phyloP scores from a whole-genome alignment of 92 coral and sea anemone species.

The Meandrina meandrites region DNA sequence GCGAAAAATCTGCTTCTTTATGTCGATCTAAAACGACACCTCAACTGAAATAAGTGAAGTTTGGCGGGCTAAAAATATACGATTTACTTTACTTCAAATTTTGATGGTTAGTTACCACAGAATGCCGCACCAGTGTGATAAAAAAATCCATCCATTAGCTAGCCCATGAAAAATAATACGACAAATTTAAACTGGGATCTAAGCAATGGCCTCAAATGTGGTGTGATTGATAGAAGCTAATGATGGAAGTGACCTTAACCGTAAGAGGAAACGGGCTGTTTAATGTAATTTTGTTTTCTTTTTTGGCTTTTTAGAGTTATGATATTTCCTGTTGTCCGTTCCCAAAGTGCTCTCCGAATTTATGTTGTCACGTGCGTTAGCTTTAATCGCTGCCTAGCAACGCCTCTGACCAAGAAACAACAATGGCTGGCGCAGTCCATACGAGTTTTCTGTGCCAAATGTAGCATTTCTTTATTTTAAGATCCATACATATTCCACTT shows the following conservation, averaged over 20 bases:
- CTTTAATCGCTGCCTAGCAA: neutral
- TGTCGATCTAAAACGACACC: neutral
- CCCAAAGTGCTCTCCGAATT: neutral
- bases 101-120: neutral
- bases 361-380: neutral
- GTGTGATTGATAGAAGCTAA: too few species aligned
- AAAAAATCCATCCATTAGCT: neutral
- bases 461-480: too few species aligned
- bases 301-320: neutral
- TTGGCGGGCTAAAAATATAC: neutral
- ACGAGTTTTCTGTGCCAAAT: too few species aligned
- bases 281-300: too few species aligned
- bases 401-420: neutral
- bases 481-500: neutral
- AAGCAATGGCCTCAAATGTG: too few species aligned
- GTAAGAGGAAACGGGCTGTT: too few species aligned
- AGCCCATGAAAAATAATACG: neutral
- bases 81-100: neutral
- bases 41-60: neutral
- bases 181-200: too few species aligned
- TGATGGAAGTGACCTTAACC: too few species aligned
- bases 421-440: too few species aligned
- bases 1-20: neutral
- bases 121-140: neutral
- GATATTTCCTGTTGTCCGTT: neutral